These are phyloP conservation scores for Battus philenor DNA, from an alignment of 1,140 invertebrate species.

Conservation along the genomic window DNA sequence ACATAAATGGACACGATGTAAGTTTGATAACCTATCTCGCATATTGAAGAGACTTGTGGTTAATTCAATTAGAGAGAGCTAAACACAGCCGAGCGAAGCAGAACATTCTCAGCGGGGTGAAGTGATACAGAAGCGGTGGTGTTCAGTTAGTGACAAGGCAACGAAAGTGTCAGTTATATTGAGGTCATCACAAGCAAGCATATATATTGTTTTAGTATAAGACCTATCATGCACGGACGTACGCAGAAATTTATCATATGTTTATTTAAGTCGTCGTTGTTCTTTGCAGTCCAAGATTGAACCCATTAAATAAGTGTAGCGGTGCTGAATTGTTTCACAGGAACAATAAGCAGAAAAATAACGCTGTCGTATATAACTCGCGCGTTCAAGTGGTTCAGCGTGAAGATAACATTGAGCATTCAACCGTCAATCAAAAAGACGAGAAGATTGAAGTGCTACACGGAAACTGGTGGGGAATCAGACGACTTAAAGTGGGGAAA, in stretches of 20 bases:
- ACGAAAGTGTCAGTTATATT: slow-evolving; percentile 53
- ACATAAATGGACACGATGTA: slow-evolving; percentile 24
- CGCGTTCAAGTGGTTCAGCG: slow-evolving; percentile 22
- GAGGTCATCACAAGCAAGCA: slow-evolving; percentile 61
- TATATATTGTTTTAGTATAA: slow-evolving; percentile 24
- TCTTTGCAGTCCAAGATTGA: not conserved
- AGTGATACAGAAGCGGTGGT: slow-evolving; percentile 67
- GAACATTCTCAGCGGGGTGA: slow-evolving; percentile 72
- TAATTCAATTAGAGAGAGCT: slow-evolving; percentile 21
- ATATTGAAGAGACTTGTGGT: slow-evolving; percentile 15
- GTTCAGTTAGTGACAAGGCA: slow-evolving; percentile 73
- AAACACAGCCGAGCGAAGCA: slow-evolving; percentile 66
- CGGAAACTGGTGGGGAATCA: slow-evolving; percentile 44
- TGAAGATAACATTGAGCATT: slow-evolving; percentile 42
- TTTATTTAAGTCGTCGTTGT: not conserved
- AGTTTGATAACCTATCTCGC: slow-evolving; percentile 29
- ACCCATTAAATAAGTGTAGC: slow-evolving; percentile 19
- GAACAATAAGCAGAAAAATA: slow-evolving; percentile 16
- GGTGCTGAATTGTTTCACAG: slow-evolving; percentile 1
- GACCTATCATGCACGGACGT: slow-evolving; percentile 27
- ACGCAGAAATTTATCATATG: slow-evolving; percentile 5
- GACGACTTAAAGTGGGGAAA: slow-evolving; percentile 47
- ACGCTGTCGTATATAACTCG: slow-evolving; percentile 20
- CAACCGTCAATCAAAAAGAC: slow-evolving; percentile 46
- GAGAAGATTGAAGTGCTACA: slow-evolving; percentile 34